Base-by-base conservation (phyloP, 2,888 invertebrate species). In the Chirona hameri region DNA sequence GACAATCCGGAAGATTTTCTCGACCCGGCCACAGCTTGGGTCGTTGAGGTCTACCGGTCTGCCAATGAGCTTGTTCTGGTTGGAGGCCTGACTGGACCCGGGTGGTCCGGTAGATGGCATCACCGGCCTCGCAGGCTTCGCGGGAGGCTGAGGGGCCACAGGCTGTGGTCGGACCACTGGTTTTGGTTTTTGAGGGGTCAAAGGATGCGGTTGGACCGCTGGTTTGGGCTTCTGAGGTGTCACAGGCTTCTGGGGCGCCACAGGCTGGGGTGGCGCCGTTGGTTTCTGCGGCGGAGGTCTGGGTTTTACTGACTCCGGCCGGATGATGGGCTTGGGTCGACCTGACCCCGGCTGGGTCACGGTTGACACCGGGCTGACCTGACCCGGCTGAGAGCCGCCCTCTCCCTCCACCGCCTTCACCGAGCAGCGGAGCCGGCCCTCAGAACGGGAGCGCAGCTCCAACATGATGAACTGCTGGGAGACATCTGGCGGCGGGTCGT, bases 351-450 rank as follows among this genome's bases (percentile, higher is more conserved):
- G 69, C 29, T n/a, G 27, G 57, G 57, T 57, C 18, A 57, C 65
- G 27, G 65, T 5, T 65, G 72, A 5, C 27, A 27, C 72, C 18
- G 72, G 18, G 18, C 15, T 7, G 18, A 31, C 31, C 31, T 15
- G 31, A 15, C 29, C 72, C 27, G 18, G 31, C 18, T 27, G 72
- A 0, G 29, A 3, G 14, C 69, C 3, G 1, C 5, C 72, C 7
- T 14, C 31, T 15, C 15, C 72, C 5, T 3, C 18, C 10, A 27
- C 76, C 10, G 76, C 76, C 24, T 14, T 15, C 76, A 76, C 76
- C 24, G 76, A 76, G 46, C 76, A 76, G 46, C 76, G 76, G 39
- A 76, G 76, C 24, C 76, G 76, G n/a, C 76, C 76, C 21, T 5
- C 18, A 24, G 27, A 27, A 7, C 46, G 39, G 18, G 76, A 76